Evolutionary conservation across 2,888 invertebrate species (phyloP), one percentile per base, ranked within the genome.

Genomic region (Biston betularia): DNA sequence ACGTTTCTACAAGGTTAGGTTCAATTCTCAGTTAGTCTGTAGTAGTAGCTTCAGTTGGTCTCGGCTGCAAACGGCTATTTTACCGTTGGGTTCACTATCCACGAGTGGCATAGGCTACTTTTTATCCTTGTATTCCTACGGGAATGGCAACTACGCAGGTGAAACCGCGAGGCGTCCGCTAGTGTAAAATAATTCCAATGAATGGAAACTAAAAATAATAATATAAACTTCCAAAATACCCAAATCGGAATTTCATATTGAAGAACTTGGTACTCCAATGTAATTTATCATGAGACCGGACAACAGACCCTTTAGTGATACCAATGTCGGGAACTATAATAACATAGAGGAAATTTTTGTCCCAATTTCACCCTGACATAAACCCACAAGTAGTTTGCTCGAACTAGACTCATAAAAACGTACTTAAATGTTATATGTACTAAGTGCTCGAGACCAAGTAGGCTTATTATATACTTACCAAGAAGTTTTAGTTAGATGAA

Each of bases 361-460:
- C 48, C 60, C 65, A 48, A 59, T 69, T 67, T 73, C 65, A 69
- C 70, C 71, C 71, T 73, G 66, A 71, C 52, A 68, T 68, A 66
- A 62, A 62, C 44, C 56, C 48, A 57, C 24, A 52, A 54, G 62
- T 48, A 35, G 42, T 61, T 62, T 44, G 62, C 46, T 49, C 34
- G 44, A 62, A 58, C 42, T 42, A 14, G 34, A 12, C 40, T 49
- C 62, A 48, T 66, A 62, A 58, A 66, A 60, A 33, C 14, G 54
- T 65, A 65, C 24, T 65, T 40, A 46, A 38, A 33, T 65, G 24
- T 7, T 49, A 9, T 50, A 45, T 44, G 50, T 40, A 58, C 59
- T 45, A 53, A 52, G 53, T 46, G 40, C 42, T 65, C 49, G 12
- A 49, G 44, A 65, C 0, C 11, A 33, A 48, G 33, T 48, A 46